Conservation (phyloP, 2,888 invertebrate species). For the Pollenia angustigena region DNA sequence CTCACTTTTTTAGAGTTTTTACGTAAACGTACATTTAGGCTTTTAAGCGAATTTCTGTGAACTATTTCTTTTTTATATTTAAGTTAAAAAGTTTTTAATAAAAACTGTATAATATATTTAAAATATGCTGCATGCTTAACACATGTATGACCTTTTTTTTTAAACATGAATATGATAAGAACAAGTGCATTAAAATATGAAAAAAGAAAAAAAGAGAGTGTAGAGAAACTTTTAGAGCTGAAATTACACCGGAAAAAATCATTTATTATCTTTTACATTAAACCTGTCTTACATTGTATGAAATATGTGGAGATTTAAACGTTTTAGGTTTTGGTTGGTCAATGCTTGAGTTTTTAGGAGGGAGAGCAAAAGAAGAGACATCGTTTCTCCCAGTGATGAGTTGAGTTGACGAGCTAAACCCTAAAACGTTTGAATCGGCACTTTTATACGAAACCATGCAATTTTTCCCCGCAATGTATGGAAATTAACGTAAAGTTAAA, state of each 20-base stretch:
- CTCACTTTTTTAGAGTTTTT: not conserved
- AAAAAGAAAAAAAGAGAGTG: not conserved
- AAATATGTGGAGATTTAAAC: no score
- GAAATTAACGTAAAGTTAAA: no score
- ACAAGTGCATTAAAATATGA: constrained; percentile 27
- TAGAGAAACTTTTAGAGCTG: constrained; percentile 45
- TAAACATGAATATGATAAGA: constrained; percentile 28
- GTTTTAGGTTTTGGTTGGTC: no score
- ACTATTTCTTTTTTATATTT: not conserved
- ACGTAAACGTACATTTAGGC: not conserved
- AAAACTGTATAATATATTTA: constrained; percentile 14
- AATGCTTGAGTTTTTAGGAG: no score
- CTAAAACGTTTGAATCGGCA: no score
- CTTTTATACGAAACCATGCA: no score
- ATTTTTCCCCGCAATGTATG: no score
- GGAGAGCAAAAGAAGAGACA: no score
- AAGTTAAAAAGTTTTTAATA: constrained; percentile 7
- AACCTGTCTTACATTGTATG: no score
- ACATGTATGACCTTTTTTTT: constrained; percentile 40
- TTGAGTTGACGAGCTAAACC: no score
- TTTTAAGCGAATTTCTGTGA: not conserved
- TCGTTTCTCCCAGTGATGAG: no score
- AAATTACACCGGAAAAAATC: not conserved
- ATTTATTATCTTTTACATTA: no score
- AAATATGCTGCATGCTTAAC: constrained; percentile 30